phyloP scores from a whole-genome alignment of 2,113 vertebrate species.

The Melanocharis versteri region DNA sequence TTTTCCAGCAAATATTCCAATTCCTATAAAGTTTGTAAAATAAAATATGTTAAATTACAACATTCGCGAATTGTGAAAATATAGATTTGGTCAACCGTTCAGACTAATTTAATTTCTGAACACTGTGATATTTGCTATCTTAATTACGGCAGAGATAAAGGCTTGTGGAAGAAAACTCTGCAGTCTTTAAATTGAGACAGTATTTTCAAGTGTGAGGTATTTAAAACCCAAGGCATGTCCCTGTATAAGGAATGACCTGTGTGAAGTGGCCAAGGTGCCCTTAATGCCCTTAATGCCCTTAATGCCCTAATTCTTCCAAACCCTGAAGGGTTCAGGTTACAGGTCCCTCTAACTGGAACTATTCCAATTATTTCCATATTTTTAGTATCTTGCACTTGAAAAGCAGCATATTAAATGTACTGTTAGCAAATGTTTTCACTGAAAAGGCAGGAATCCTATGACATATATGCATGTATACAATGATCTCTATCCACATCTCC shows the following conservation, averaged over 20 bases:
- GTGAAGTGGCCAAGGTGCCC: not conserved
- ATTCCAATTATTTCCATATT: not conserved
- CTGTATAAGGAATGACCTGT: not conserved
- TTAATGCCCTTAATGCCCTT: not conserved
- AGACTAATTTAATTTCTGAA: not conserved
- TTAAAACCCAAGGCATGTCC: not conserved
- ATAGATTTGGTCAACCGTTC: not conserved
- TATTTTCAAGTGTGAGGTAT: not conserved
- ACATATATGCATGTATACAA: not conserved
- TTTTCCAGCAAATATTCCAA: constrained; percentile 73
- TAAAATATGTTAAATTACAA: not conserved
- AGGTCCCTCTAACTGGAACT: not conserved
- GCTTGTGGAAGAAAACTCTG: not conserved
- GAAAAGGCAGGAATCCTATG: not conserved
- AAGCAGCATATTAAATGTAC: not conserved
- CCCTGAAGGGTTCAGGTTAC: not conserved
- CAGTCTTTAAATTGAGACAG: not conserved
- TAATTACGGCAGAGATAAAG: not conserved
- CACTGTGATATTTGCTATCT: not conserved
- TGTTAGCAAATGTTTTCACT: not conserved
- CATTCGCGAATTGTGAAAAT: not conserved
- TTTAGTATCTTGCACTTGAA: not conserved
- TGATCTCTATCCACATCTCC: not conserved
- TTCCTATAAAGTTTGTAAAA: constrained; percentile 57
- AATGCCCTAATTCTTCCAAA: not conserved